Base-by-base conservation (phyloP, 2,113 vertebrate genomes). In the Collichthys lucidus region DNA sequence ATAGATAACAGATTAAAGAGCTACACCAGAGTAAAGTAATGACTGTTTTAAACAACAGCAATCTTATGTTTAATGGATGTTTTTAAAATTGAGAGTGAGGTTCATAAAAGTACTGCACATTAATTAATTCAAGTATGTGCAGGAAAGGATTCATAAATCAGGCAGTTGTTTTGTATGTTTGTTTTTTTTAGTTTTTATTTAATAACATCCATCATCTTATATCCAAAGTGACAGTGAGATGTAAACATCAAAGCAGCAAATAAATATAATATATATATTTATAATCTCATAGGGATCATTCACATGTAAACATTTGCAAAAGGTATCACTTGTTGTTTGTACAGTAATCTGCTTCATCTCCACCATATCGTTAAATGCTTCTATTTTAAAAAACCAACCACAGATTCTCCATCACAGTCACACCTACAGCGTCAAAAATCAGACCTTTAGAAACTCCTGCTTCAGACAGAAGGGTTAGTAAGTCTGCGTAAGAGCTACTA, bases 301-400 rank as follows among this genome's bases (percentile, higher is more conserved):
- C 52, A 72, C 66, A 75, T 91, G 86, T 91, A 91, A 92, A 92
- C 88, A 76, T 81, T 65, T 62, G 63, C 53, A 53, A 63, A 89
- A 75, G 71, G 66, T 69, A 68, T 74, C 60, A 82, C 61, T 86
- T 85, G 42, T 55, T 19, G 8, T 11, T 49, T 75, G 66, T 31
- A 71, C 64, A 77, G 22, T 56, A 57, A 57, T 57, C 31, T 24
- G 24, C 16, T 59, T 56, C 42, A 44, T 29, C 42, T 35, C 20
- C 24, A 56, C 2, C 22, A 46, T 16, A n/a, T 46, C 15, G 11
- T 50, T 60, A 26, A 46, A 61, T 19, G 52, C 22, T 78, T 68
- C 75, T 16, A 53, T 26, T 47, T 20, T 19, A 61, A 62, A 1
- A 61, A 62, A 1, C 42, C 42, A 62, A 59, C 29, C 11, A 1